These are phyloP conservation scores for Cremastinae sp. DNA, from an alignment of 2,888 invertebrate species.

Conservation along the genomic window DNA sequence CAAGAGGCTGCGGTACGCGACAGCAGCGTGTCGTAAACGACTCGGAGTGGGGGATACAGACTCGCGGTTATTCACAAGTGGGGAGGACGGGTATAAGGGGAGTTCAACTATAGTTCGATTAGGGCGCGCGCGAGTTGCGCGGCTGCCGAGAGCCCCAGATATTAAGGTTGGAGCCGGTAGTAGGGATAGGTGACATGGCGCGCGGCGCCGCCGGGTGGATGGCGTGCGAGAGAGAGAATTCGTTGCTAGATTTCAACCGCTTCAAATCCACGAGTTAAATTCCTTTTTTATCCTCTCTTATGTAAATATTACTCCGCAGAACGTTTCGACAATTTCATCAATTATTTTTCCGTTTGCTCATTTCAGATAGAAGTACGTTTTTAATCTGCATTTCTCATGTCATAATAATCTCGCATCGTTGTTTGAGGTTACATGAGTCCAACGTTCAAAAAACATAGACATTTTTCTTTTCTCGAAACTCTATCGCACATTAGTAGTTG, in stretches of 20 bases:
- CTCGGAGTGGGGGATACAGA: constrained; percentile 20
- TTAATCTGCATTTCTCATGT: too few relatives aligned
- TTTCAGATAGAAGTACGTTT: too few relatives aligned
- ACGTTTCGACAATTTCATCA: too few relatives aligned
- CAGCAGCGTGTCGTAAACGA: constrained; percentile 52
- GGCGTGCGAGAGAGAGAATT: constrained; percentile 12
- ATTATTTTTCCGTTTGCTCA: too few relatives aligned
- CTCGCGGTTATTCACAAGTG: constrained; percentile 46
- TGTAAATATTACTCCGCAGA: background rate
- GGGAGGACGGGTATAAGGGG: constrained; percentile 57
- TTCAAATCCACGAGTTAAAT: background rate
- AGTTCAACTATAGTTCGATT: constrained; percentile 73
- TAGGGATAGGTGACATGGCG: constrained; percentile 26
- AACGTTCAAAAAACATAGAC: too few relatives aligned
- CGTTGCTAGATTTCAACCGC: constrained; percentile 5
- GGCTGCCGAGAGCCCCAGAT: constrained; percentile 80
- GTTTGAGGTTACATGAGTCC: too few relatives aligned
- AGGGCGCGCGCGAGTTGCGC: constrained; percentile 76
- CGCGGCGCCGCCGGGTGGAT: constrained; percentile 14
- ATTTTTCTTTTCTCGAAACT: too few relatives aligned
- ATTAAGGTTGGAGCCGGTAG: constrained; percentile 72
- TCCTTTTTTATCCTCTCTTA: constrained; percentile 60
- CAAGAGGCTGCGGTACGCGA: constrained; percentile 63
- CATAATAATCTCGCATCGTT: too few relatives aligned
- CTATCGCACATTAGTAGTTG: too few relatives aligned